These are phyloP conservation scores for Harpagoxenus sublaevis DNA, from an alignment of 2,888 invertebrate species.

Conservation along the genomic window DNA sequence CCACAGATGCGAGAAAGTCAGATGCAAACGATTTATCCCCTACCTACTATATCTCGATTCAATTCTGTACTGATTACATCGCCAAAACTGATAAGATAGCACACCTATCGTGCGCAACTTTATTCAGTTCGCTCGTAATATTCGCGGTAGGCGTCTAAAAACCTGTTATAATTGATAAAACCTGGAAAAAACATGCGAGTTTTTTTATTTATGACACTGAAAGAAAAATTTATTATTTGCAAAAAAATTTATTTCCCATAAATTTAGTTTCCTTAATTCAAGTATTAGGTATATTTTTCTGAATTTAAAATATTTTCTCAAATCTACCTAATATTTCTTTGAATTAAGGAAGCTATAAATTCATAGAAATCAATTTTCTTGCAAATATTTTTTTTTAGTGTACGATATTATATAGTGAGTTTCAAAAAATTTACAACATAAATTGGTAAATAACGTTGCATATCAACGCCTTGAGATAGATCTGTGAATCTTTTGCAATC, in stretches of 20 bases:
- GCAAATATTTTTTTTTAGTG: too few relatives aligned
- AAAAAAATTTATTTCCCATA: too few relatives aligned
- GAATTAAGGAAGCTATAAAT: too few relatives aligned
- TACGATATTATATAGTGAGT: not conserved
- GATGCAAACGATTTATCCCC: constrained; percentile 40
- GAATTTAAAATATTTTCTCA: too few relatives aligned
- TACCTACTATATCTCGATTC: constrained; percentile 61
- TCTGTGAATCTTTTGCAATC: constrained; percentile 67
- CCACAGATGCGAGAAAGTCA: not conserved
- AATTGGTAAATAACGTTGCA: not conserved
- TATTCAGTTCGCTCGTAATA: constrained; percentile 55
- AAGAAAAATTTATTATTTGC: too few relatives aligned
- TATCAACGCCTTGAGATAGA: constrained; percentile 39
- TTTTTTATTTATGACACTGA: not conserved
- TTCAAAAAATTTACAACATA: not conserved
- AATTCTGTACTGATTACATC: constrained; percentile 62
- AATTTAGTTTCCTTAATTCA: too few relatives aligned
- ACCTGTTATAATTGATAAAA: constrained; percentile 40
- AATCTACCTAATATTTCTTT: too few relatives aligned
- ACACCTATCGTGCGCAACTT: constrained; percentile 57
- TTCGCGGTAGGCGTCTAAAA: constrained; percentile 15
- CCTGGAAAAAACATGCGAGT: constrained; percentile 34
- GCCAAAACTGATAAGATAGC: constrained; percentile 68
- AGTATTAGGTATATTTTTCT: too few relatives aligned
- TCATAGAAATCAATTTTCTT: too few relatives aligned